Evolutionary conservation across 2,888 invertebrate species (phyloP), one percentile per base, ranked within the genome.

Genomic region (Synergus laeviventris): DNA sequence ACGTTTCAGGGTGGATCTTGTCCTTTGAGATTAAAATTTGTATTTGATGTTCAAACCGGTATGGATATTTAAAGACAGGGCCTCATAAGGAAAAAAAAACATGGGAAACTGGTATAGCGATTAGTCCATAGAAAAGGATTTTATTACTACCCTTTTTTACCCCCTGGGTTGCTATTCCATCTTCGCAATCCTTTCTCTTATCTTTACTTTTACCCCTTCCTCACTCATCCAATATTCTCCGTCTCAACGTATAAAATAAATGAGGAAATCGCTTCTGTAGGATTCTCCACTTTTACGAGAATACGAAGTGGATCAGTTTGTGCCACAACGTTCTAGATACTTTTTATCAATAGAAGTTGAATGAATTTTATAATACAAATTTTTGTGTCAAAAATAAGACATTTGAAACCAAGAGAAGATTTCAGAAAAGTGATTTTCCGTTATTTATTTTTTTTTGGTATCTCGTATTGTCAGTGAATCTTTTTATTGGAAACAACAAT

Each of bases 41-140:
- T 36, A 36, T 61, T 61, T 61, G 16, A 61, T n/a, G 54, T 62
- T 78, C 49, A 54, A 78, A 79, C 78, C 75, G 79, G 76, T 73
- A 78, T 70, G 61, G 49, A 77, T 61, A 76, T 74, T 77, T 73
- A 45, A 73, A 42, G 75, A 77, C 64, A 74, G 66, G 77, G 76
- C n/a, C 11, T 54, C n/a, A 9, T n/a, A n/a, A n/a, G n/a, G n/a
- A 74, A 42, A 74, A 49, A 61, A 61, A 61, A 78, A 59, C 62
- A 38, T 56, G 66, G 75, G 38, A 74, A 76, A 78, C 76, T 74
- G 62, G 73, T 76, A 59, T 36, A 36, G 59, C 70, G 77, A 81
- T 79, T 77, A 64, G 75, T 81, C 78, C 75, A 76, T 49, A 36
- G 77, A 78, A 79, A 62, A 62, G 75, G 49, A 78, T 49, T 70